Evolutionary conservation across 2,113 vertebrate genomes (phyloP).

Genomic region (Nematolebias whitei): DNA sequence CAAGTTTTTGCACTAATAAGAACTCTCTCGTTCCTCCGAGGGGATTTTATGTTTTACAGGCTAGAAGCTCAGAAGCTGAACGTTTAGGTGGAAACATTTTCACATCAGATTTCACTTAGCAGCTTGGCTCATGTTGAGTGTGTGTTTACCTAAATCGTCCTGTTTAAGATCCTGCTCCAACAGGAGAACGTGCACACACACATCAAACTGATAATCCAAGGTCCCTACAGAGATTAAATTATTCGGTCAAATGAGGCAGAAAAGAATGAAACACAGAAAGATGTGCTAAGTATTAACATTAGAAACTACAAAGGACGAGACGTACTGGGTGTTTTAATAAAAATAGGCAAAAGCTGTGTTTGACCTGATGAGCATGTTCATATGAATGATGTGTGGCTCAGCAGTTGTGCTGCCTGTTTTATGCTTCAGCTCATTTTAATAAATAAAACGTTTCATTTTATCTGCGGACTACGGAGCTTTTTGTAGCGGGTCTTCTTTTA

Average conservation of each 20-base stretch:
- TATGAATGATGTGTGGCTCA: conserved; percentile 14
- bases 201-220: background rate
- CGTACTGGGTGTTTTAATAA: background rate
- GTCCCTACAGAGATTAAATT: background rate
- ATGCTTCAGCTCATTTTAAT: conserved; percentile 24
- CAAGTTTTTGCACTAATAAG: conserved; percentile 1
- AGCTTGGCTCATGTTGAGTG: background rate
- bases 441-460: conserved; percentile 19
- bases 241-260: background rate
- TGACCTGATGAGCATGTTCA: background rate
- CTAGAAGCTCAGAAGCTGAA: conserved; percentile 21
- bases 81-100: conserved; percentile 7
- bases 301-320: background rate
- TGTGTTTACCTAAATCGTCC: background rate
- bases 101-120: background rate
- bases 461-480: background rate
- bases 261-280: background rate
- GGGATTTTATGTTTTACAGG: conserved; percentile 11
- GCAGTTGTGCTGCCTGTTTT: conserved; percentile 3
- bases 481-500: background rate
- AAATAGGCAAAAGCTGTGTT: background rate
- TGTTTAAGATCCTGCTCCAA: conserved; percentile 3
- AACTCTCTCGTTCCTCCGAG: background rate
- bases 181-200: background rate
- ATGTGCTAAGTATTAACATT: conserved; percentile 3